phyloP scores from a whole-genome alignment of 2,113 vertebrate genomes.

The Clinocottus analis region DNA sequence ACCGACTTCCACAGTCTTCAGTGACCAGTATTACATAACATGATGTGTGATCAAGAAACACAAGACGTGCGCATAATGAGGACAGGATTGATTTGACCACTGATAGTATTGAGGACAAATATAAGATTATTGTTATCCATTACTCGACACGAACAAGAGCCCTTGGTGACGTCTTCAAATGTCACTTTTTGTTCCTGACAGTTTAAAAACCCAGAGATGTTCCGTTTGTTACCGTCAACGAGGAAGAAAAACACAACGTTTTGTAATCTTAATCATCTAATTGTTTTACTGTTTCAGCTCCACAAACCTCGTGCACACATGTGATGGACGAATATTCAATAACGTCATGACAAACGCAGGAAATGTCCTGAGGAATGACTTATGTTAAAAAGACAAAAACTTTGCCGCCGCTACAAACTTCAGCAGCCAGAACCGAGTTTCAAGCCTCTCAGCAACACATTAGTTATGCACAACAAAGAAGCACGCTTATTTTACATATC shows the following conservation, averaged over 20 bases:
- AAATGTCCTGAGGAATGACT: not conserved
- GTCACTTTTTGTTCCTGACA: not conserved
- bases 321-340: too few species aligned
- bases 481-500: conserved; percentile 1
- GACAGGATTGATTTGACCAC: not conserved
- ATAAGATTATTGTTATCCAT: too few species aligned
- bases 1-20: too few species aligned
- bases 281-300: too few species aligned
- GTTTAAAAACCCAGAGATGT: not conserved
- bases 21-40: not conserved
- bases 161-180: not conserved
- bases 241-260: not conserved
- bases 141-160: not conserved
- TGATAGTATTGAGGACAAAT: too few species aligned
- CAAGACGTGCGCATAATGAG: not conserved
- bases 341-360: too few species aligned
- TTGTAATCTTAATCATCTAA: not conserved
- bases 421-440: not conserved
- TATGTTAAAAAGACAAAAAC: not conserved
- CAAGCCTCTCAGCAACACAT: not conserved
- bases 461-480: not conserved
- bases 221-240: not conserved
- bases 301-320: too few species aligned
- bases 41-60: not conserved
- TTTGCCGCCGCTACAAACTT: not conserved